phyloP scores from a whole-genome alignment of 2,888 invertebrate genomes.

The Nezara viridula region DNA sequence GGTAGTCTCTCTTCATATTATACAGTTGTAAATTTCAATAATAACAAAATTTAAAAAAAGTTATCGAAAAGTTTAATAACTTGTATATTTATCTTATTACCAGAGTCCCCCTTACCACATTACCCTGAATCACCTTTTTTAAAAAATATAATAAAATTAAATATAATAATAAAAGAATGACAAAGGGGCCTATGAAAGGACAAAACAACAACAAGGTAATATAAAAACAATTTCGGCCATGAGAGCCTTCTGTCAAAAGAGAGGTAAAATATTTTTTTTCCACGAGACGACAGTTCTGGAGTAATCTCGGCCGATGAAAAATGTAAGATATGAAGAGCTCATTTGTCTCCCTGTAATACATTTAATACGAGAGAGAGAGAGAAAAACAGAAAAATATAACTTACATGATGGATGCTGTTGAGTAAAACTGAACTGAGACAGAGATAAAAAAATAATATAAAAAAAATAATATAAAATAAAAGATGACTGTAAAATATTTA shows the following conservation, averaged over 20 bases:
- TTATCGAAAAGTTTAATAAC: no score
- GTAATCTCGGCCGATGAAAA: slow-evolving; percentile 49
- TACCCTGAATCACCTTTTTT: no score
- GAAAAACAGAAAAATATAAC: slow-evolving; percentile 15
- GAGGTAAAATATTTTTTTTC: background rate
- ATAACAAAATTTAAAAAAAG: no score
- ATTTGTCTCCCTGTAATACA: slow-evolving; percentile 46
- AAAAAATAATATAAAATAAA: slow-evolving; percentile 20
- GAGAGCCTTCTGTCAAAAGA: background rate
- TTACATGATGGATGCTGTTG: slow-evolving; percentile 42
- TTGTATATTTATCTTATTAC: no score
- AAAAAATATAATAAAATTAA: no score
- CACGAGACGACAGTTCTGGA: background rate
- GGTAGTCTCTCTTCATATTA: no score
- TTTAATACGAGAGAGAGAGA: slow-evolving; percentile 8
- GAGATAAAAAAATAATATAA: background rate
- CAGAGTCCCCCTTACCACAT: no score
- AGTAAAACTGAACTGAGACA: background rate
- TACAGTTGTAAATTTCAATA: no score
- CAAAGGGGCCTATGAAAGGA: no score
- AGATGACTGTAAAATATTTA: slow-evolving; percentile 51
- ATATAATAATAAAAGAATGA: background rate
- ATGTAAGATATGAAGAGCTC: slow-evolving; percentile 45
- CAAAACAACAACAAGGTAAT: slow-evolving; percentile 4
- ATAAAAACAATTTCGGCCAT: slow-evolving; percentile 25